Base-by-base conservation (phyloP, 2,797 vertebrate genomes). In the Silurus aristotelis region DNA sequence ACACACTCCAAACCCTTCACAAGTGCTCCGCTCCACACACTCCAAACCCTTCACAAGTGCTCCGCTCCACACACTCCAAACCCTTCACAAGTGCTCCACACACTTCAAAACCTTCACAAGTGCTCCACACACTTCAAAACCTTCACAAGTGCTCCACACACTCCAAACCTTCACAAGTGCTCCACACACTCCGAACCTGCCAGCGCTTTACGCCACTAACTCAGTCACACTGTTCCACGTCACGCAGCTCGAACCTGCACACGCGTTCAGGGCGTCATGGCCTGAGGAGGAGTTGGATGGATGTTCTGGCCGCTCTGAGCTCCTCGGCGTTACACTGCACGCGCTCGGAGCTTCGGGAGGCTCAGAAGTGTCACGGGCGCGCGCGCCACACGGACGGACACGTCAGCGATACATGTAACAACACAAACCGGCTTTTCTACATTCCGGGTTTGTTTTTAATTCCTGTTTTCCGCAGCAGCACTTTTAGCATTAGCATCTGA, bases 401-500 rank as follows among this genome's bases (percentile, higher is more conserved):
- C 79, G 79, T 67, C 79, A 80, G 79, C 79, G 43, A 52, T 52
- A 19, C 61, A 27, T 13, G 0, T 19, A 5, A 9, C 63, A 17
- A 38, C 1, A 6, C 17, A 6, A 64, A 64, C 14, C 43, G 0
- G 77, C 15, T 52, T 55, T 31, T 66, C 43, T n/a, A 55, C n/a
- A 2, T 5, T 27, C n/a, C 1, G 68, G 31, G 8, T 10, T 52
- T 52, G 48, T 10, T 43, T 2, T 22, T n/a, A n/a, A n/a, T n/a
- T n/a, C n/a, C n/a, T n/a, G n/a, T n/a, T n/a, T n/a, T n/a, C n/a
- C n/a, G n/a, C n/a, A n/a, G n/a, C n/a, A n/a, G n/a, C n/a, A n/a
- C n/a, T n/a, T 52, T 82, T 82, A 82, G 81, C 81, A 82, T 61
- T 71, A 82, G 81, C 83, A 81, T 85, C 68, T 75, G 55, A 67